These are phyloP conservation scores for Pyrgilauda ruficollis DNA, from an alignment of 2,113 vertebrate genomes.

Conservation along the genomic window DNA sequence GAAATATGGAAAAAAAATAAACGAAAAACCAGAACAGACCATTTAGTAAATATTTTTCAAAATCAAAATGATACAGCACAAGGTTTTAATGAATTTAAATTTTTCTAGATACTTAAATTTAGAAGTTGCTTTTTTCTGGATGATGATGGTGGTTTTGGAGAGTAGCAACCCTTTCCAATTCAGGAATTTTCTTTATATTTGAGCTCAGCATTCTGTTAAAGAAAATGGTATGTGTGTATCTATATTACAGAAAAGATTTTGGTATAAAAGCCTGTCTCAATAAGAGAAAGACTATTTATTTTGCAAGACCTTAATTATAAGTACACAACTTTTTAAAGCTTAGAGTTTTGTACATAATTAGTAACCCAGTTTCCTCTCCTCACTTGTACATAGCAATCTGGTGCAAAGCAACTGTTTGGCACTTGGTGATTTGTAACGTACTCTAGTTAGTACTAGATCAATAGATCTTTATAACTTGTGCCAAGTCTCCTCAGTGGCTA, in stretches of 20 bases:
- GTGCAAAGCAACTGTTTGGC: constrained; percentile 9
- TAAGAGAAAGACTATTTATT: background rate
- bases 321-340: background rate
- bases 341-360: background rate
- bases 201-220: background rate
- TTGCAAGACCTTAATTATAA: background rate
- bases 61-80: background rate
- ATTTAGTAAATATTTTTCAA: background rate
- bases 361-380: constrained; percentile 6
- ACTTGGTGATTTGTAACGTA: constrained; percentile 4
- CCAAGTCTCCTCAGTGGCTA: background rate
- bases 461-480: constrained; percentile 37
- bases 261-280: background rate
- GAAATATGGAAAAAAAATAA: background rate
- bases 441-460: constrained; percentile 51
- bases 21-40: background rate
- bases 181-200: background rate
- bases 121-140: background rate
- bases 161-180: background rate
- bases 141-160: background rate
- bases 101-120: background rate
- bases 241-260: background rate
- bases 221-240: background rate
- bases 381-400: constrained; percentile 3
- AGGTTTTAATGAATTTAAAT: background rate